Evolutionary conservation across 2,797 vertebrate genomes (phyloP).

Genomic region (Typhlichthys subterraneus): DNA sequence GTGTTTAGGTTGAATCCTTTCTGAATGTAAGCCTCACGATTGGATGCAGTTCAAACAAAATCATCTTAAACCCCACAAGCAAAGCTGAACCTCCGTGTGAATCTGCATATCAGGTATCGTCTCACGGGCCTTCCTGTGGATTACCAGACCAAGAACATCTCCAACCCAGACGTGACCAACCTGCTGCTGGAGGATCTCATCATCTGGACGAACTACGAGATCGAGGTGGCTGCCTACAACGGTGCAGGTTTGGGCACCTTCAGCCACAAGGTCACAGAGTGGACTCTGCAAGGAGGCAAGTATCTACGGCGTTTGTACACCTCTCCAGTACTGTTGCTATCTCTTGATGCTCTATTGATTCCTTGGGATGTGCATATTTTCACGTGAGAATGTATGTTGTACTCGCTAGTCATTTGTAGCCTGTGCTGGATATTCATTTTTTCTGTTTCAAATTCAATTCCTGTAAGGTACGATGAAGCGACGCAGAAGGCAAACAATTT

Average conservation of each 20-base stretch:
- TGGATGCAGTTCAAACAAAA: too few relatives aligned
- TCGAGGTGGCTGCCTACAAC: conserved; percentile 95
- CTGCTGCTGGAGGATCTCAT: conserved; percentile 95
- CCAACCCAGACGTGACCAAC: conserved; percentile 90
- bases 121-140: conserved; percentile 92
- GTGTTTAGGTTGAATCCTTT: too few relatives aligned
- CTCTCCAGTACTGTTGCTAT: neutral
- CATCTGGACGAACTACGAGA: conserved; percentile 99
- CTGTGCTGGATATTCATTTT: neutral
- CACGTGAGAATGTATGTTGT: neutral
- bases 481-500: neutral
- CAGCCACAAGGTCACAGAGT: conserved; percentile 93
- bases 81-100: neutral
- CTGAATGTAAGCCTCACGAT: too few relatives aligned
- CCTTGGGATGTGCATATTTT: neutral
- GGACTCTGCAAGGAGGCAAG: conserved; percentile 97
- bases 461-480: too few relatives aligned
- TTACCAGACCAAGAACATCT: conserved; percentile 95
- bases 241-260: conserved; percentile 91
- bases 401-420: neutral
- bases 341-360: neutral
- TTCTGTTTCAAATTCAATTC: neutral
- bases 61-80: too few relatives aligned
- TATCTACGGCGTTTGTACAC: neutral
- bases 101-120: conserved; percentile 82